phyloP scores from a whole-genome alignment of 2,888 invertebrate genomes.

The Drosophila pegasa region DNA sequence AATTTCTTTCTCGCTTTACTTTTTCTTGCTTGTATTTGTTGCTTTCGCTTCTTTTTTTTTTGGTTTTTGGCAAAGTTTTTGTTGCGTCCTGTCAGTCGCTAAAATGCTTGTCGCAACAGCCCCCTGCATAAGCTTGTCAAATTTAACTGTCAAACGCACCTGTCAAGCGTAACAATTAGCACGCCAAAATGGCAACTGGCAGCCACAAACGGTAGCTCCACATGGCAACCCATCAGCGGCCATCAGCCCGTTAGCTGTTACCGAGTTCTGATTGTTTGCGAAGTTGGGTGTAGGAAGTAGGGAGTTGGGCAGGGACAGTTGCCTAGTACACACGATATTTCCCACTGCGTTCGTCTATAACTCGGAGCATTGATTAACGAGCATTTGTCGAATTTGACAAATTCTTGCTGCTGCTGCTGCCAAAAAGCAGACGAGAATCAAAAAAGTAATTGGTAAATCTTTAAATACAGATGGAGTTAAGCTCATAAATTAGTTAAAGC shows the following conservation, averaged over 20 bases:
- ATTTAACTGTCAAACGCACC: slow-evolving; percentile 79
- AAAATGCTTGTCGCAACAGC: slow-evolving; percentile 15
- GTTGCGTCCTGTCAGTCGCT: slow-evolving; percentile 5
- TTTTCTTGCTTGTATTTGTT: slow-evolving; percentile 2
- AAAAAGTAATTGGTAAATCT: neutral
- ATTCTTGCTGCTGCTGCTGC: slow-evolving; percentile 35
- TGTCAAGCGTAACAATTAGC: slow-evolving; percentile 77
- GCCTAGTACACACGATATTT: slow-evolving; percentile 14
- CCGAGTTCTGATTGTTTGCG: slow-evolving; percentile 3
- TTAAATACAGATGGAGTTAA: neutral
- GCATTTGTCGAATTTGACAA: slow-evolving; percentile 73
- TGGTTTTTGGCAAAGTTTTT: slow-evolving; percentile 22
- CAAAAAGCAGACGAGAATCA: slow-evolving; percentile 25
- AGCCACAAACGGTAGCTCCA: slow-evolving; percentile 46
- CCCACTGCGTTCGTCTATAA: slow-evolving; percentile 13
- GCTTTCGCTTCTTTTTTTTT: slow-evolving; percentile 9
- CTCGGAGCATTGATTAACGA: slow-evolving; percentile 69
- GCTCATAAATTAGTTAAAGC: neutral
- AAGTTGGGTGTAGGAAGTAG: neutral
- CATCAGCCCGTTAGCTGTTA: slow-evolving; percentile 7
- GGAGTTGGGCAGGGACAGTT: too few species aligned
- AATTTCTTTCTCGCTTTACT: slow-evolving; percentile 3
- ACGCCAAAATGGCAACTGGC: slow-evolving; percentile 61
- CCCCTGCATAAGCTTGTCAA: slow-evolving; percentile 72
- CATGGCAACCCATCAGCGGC: slow-evolving; percentile 6